Evolutionary conservation across 2,888 invertebrate species (phyloP), one percentile per base, ranked within the genome.

Genomic region (Cheilosia vulpina): DNA sequence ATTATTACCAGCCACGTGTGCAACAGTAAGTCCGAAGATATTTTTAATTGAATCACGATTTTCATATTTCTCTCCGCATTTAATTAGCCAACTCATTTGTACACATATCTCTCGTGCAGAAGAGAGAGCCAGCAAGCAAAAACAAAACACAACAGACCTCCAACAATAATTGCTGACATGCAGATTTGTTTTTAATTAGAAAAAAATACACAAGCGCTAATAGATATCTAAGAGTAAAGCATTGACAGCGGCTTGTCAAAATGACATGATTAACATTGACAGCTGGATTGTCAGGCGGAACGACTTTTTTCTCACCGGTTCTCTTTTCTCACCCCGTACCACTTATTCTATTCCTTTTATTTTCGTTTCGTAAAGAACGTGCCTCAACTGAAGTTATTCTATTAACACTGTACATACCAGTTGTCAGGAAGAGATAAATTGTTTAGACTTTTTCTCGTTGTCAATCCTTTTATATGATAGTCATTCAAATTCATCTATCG

Each of bases 261-360:
- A 19, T 87, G 87, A 85, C 85, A 85, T 87, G 73, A 87, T 85
- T 73, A 87, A 75, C 80, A 87, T 77, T 87, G 88, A 88, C 87
- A 88, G 84, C 71, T 85, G 72, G 68, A 77, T 85, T 77, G 81
- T 72, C 76, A 76, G 47, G 73, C 66, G 50, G 62, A 77, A 71
- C 62, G 55, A 52, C 75, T 81, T 72, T 77, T 77, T 78, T 75
- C 34, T 19, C 65, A 76, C 52, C 52, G 19, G 9, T 27, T 79
- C 77, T 15, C 41, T 63, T 13, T 52, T 7, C 7, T 7, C 27
- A 27, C 27, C 27, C 13, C 31, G 9, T 27, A 15, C 27, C 50
- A 11, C 50, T 34, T 43, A 27, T 68, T 57, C 27, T 52, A 6
- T 45, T 11, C 24, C 7, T 27, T 47, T 19, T 34, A 38, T n/a